These are phyloP conservation scores for Chunga burmeisteri DNA, from an alignment of 2,113 vertebrate species.

Conservation along the genomic window DNA sequence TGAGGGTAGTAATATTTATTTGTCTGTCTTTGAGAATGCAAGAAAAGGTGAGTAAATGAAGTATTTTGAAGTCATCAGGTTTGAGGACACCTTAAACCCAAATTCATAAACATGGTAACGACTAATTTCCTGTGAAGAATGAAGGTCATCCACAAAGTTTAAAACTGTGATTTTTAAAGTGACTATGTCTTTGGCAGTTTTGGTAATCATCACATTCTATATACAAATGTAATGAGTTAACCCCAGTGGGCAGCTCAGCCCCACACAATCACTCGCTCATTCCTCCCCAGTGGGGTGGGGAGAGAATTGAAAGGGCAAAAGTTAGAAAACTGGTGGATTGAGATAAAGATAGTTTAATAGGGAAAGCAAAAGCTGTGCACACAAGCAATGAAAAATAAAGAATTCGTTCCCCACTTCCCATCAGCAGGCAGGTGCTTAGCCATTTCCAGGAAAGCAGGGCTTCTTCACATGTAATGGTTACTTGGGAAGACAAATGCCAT, in stretches of 20 bases:
- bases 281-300: background rate
- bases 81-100: background rate
- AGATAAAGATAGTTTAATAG: background rate
- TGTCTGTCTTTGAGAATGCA: background rate
- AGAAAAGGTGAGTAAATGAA: background rate
- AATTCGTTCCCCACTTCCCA: background rate
- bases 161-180: background rate
- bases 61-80: background rate
- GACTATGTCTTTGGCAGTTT: background rate
- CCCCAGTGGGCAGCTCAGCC: background rate
- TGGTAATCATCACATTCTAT: background rate
- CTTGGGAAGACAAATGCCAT: background rate
- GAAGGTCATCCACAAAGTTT: background rate
- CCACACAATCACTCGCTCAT: accelerated
- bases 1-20: background rate
- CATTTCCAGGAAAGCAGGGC: background rate
- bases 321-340: background rate
- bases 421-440: background rate
- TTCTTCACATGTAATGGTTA: background rate
- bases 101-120: background rate
- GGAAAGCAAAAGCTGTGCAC: background rate
- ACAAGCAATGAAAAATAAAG: background rate
- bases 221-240: background rate
- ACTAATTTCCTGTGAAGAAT: background rate
- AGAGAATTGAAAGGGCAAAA: background rate